A percentile compares a stretch with the other conserved stretches of the same genome.
Evolutionary conservation across 2,888 invertebrate genomes (phyloP).

Genomic region (Tachina lurida): DNA sequence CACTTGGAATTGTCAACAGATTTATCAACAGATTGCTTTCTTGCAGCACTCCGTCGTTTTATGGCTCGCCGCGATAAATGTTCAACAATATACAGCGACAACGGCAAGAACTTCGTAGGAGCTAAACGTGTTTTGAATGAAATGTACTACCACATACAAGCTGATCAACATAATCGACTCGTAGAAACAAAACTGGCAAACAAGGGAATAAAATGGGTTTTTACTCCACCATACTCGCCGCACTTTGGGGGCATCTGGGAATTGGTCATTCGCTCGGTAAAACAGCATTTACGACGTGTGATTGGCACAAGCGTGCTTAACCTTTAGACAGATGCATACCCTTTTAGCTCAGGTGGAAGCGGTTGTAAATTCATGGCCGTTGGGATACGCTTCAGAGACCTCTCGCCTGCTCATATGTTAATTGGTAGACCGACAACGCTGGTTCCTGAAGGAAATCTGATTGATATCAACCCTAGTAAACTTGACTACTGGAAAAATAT

Average conservation of each 20-base stretch:
- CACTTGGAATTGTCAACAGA: constrained; percentile 54
- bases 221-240: neutral
- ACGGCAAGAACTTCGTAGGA: constrained; percentile 52
- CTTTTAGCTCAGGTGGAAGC: constrained; percentile 28
- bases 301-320: constrained; percentile 15
- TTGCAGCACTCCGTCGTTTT: constrained; percentile 61
- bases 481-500: constrained; percentile 25
- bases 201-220: no score
- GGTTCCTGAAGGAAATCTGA: constrained; percentile 63
- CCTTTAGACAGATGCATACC: constrained; percentile 40
- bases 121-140: constrained; percentile 33
- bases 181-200: neutral
- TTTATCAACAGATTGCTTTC: no score
- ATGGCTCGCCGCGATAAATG: constrained; percentile 56
- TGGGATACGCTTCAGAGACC: neutral
- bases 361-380: neutral
- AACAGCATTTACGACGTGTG: constrained; percentile 53
- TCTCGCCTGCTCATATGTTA: neutral
- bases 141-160: constrained; percentile 46
- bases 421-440: constrained; percentile 35
- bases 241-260: neutral
- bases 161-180: constrained; percentile 2
- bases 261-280: constrained; percentile 39
- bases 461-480: neutral
- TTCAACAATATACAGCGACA: constrained; percentile 59